These are phyloP conservation scores for Ptychochromis oligacanthus DNA, from an alignment of 2,113 vertebrate genomes.

Conservation along the genomic window DNA sequence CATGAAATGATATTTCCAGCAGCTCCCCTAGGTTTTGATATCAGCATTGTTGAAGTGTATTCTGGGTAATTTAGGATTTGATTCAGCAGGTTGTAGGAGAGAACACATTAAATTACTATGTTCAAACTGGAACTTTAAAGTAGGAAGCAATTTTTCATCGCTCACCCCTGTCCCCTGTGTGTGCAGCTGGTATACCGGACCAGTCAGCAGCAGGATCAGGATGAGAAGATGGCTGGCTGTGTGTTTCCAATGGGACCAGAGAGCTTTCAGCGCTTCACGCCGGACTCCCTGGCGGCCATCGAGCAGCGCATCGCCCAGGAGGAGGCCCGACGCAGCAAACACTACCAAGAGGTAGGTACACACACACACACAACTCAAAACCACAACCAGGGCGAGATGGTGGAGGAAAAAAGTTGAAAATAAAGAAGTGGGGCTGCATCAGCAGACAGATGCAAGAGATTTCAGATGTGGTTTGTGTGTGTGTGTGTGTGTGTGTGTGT, in stretches of 20 bases:
- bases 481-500: conserved; percentile 1
- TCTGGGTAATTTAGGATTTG: not conserved
- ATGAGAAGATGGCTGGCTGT: conserved; percentile 79
- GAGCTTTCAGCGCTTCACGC: conserved; percentile 79
- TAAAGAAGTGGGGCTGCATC: not conserved
- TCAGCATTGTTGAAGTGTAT: not conserved
- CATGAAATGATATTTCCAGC: not conserved
- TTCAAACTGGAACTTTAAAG: not conserved
- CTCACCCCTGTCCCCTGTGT: not conserved
- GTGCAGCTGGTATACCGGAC: conserved; percentile 60
- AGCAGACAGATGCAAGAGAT: not conserved
- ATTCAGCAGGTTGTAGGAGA: not conserved
- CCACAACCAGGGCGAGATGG: not conserved
- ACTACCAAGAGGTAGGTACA: conserved; percentile 24
- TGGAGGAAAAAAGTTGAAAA: not conserved
- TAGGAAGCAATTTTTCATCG: not conserved
- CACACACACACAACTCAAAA: not conserved
- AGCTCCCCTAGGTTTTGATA: not conserved
- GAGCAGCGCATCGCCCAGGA: conserved; percentile 75
- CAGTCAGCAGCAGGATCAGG: conserved; percentile 75
- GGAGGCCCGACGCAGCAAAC: conserved; percentile 58
- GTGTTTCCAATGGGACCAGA: conserved; percentile 80
- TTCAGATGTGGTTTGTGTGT: not conserved
- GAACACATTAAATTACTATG: not conserved
- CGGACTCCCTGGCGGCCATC: conserved; percentile 76